Percentiles rank a stretch among this genome's conserved stretches.
These are phyloP conservation scores for Thunnus albacares DNA, from an alignment of 2,797 vertebrate genomes.

Conservation along the genomic window DNA sequence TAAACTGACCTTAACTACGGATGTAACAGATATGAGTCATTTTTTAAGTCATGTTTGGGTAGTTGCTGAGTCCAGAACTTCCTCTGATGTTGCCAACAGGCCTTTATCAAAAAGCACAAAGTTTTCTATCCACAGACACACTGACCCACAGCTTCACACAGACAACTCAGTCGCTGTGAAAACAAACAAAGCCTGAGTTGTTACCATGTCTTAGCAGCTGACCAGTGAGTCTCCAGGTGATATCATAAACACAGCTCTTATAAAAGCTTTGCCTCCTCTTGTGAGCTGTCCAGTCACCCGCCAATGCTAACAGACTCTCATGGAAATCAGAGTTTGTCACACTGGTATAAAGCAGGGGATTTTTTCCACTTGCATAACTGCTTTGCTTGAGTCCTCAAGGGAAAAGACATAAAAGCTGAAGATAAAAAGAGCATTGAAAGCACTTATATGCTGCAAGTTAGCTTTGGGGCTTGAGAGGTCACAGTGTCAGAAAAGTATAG, in stretches of 20 bases:
- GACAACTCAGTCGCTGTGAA: slow-evolving; percentile 33
- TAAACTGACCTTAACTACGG: not conserved
- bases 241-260: slow-evolving; percentile 36
- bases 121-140: slow-evolving; percentile 17
- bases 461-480: not conserved
- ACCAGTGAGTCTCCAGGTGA: slow-evolving; percentile 26
- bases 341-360: not conserved
- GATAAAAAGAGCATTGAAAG: slow-evolving; percentile 1
- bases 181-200: slow-evolving; percentile 51
- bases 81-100: not conserved
- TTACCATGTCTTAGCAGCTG: slow-evolving; percentile 43
- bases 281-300: not conserved
- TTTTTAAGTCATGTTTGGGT: slow-evolving; percentile 41
- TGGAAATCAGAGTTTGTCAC: slow-evolving; percentile 17
- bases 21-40: not conserved
- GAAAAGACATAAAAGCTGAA: not conserved
- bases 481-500: not conserved
- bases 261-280: slow-evolving; percentile 23
- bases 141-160: slow-evolving; percentile 24
- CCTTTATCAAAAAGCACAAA: slow-evolving; percentile 6
- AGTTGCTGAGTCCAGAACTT: slow-evolving; percentile 15
- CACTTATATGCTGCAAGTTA: not conserved
- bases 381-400: slow-evolving; percentile 4
- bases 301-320: not conserved
- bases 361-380: not conserved